A percentile compares a stretch with the other conserved stretches of the same genome.
Evolutionary conservation across 2,797 vertebrate species (phyloP).

Genomic region (Oceanodroma leucorhoa): DNA sequence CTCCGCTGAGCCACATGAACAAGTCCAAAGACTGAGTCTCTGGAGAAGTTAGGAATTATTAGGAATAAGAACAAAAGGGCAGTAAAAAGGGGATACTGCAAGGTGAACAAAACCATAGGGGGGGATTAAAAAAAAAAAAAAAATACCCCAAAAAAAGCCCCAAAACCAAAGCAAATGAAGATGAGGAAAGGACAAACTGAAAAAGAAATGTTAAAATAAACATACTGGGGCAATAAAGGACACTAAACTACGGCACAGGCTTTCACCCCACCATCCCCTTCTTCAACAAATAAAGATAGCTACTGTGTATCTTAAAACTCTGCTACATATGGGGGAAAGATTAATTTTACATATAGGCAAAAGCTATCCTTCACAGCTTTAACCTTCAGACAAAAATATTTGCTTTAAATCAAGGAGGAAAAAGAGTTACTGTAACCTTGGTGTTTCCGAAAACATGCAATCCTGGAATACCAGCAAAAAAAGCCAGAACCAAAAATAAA

Average conservation of each 20-base stretch:
- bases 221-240: neutral
- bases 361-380: neutral
- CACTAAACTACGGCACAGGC: neutral
- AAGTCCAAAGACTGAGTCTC: neutral
- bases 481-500: neutral
- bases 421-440: neutral
- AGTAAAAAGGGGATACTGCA: neutral
- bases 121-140: rapidly evolving
- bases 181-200: neutral
- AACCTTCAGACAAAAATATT: neutral
- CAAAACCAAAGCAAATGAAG: neutral
- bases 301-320: neutral
- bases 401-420: neutral
- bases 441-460: neutral
- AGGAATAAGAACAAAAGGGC: neutral
- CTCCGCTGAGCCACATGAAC: neutral
- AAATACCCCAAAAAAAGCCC: no score
- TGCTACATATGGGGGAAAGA: neutral
- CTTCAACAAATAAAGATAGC: neutral
- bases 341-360: neutral
- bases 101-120: neutral
- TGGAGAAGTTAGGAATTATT: neutral
- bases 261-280: neutral
- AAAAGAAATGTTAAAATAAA: neutral
- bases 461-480: neutral